Percentiles rank a stretch among this genome's conserved stretches.
These are phyloP conservation scores for Parnassius apollo DNA, from an alignment of 2,888 invertebrate species.

Conservation along the genomic window DNA sequence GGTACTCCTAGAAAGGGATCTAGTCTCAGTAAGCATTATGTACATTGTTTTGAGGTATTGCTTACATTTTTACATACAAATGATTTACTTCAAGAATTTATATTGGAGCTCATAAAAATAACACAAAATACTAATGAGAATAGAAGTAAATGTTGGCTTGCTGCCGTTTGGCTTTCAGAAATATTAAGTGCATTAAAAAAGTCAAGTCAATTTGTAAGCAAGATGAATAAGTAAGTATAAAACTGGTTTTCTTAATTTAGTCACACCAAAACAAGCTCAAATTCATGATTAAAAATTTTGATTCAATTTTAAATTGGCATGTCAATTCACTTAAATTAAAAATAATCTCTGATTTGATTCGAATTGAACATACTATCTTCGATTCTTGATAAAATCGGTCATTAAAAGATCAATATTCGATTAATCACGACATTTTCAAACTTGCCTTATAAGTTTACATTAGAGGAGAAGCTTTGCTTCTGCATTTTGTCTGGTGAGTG, in stretches of 20 bases:
- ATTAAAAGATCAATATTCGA: no score
- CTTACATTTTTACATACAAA: conserved; percentile 75
- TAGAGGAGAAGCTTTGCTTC: no score
- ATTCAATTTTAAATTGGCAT: no score
- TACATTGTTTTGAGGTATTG: conserved; percentile 78
- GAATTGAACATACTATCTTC: no score
- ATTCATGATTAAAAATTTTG: no score
- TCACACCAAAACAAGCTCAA: no score
- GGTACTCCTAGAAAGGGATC: conserved; percentile 42
- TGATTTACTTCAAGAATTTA: conserved; percentile 70
- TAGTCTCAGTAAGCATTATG: conserved; percentile 49
- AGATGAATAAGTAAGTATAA: conserved; percentile 50
- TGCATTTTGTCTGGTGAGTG: no score
- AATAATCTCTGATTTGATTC: no score
- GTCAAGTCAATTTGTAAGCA: conserved; percentile 54
- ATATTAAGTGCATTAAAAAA: conserved; percentile 68
- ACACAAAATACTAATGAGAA: conserved; percentile 52
- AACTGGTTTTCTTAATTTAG: not conserved
- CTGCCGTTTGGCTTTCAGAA: conserved; percentile 79
- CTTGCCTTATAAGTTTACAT: no score
- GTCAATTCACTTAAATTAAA: no score
- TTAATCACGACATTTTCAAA: no score
- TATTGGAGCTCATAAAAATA: conserved; percentile 65
- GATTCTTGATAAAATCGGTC: no score
- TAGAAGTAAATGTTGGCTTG: conserved; percentile 53